phyloP scores from a whole-genome alignment of 2,888 invertebrate genomes.

The Tenodera sinensis region DNA sequence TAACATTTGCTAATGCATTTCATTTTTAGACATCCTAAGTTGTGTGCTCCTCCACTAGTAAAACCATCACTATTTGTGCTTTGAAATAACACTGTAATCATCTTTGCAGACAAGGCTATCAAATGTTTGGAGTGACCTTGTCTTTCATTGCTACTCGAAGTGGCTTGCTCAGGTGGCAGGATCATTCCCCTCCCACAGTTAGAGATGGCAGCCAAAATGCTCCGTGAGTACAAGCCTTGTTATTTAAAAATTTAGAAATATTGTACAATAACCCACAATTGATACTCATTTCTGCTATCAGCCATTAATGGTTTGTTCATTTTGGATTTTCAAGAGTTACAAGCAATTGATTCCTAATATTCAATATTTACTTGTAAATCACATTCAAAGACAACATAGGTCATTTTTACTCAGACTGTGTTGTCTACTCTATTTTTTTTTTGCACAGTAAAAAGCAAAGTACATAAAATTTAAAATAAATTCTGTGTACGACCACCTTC shows the following conservation, averaged over 20 bases:
- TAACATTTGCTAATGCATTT: background rate
- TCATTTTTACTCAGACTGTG: too few species aligned
- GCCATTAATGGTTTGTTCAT: too few species aligned
- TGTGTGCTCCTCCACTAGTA: background rate
- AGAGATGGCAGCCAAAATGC: conserved; percentile 10
- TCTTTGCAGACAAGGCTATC: conserved; percentile 70
- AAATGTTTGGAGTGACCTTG: conserved; percentile 78
- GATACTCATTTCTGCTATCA: too few species aligned
- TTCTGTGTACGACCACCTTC: too few species aligned
- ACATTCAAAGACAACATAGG: too few species aligned
- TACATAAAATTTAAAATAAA: too few species aligned
- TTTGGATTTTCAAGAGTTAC: too few species aligned
- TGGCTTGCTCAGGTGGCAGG: conserved; percentile 84
- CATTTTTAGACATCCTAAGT: background rate
- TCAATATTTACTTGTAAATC: too few species aligned
- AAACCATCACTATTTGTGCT: background rate
- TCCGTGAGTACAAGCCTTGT: conserved; percentile 14
- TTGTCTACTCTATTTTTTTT: too few species aligned
- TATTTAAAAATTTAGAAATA: background rate
- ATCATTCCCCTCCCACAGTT: conserved; percentile 54
- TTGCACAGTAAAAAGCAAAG: too few species aligned
- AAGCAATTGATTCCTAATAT: too few species aligned
- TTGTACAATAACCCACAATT: too few species aligned
- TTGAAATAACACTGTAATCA: background rate
- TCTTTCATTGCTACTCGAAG: conserved; percentile 89